Evolutionary conservation across 2,888 invertebrate genomes (phyloP).

Genomic region (Trachelus troglodyta): DNA sequence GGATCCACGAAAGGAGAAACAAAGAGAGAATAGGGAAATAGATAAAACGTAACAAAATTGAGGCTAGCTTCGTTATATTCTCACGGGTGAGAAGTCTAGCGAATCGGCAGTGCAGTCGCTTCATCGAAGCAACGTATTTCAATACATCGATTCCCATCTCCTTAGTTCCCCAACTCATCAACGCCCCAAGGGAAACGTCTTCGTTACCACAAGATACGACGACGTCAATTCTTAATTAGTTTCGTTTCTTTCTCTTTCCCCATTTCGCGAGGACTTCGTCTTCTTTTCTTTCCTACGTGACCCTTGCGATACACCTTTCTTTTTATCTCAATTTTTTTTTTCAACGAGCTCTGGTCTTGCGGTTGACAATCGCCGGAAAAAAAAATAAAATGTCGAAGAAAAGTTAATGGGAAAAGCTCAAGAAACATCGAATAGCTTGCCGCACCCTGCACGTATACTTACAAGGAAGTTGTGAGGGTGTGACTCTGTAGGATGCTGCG

Average conservation of each 20-base stretch:
- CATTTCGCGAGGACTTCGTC: conserved; percentile 14
- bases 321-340: not conserved
- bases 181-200: conserved; percentile 26
- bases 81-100: conserved; percentile 13
- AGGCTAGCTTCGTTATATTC: conserved; percentile 41
- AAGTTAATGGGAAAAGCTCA: not conserved
- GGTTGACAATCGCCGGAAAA: not conserved
- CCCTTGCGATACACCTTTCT: conserved; percentile 1
- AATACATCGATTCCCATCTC: not conserved
- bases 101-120: not conserved
- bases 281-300: conserved; percentile 14
- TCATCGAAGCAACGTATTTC: not conserved
- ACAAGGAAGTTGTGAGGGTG: not conserved
- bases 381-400: not conserved
- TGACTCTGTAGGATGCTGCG: not conserved
- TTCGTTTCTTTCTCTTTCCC: conserved; percentile 45
- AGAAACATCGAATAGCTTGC: not conserved
- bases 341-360: not conserved
- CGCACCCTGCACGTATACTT: not conserved
- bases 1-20: not conserved
- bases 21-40: not conserved
- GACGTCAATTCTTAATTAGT: conserved; percentile 51
- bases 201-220: conserved; percentile 43
- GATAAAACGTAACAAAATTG: not conserved
- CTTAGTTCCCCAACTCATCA: conserved; percentile 15